Percentiles rank a stretch among this genome's conserved stretches.
These are phyloP conservation scores for Trichomalopsis sarcophagae DNA, from an alignment of 1,140 invertebrate species.

Conservation along the genomic window DNA sequence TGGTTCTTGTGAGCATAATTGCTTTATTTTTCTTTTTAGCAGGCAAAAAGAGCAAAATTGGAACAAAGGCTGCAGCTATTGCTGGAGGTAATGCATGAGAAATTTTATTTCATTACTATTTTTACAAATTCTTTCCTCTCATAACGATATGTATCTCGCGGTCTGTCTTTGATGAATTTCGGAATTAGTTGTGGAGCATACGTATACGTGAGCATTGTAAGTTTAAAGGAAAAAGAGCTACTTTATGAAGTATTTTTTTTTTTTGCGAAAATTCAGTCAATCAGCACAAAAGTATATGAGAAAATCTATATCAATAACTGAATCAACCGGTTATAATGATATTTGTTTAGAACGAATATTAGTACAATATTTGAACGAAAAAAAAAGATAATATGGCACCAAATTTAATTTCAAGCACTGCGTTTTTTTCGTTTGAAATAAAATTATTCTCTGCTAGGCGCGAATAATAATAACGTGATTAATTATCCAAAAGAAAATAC, in stretches of 20 bases:
- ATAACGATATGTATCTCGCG: constrained; percentile 18
- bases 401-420: background rate
- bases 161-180: constrained; percentile 12
- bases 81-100: constrained; percentile 81
- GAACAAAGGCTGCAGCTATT: constrained; percentile 76
- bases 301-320: background rate
- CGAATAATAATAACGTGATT: background rate
- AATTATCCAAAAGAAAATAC: background rate
- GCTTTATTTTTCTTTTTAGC: constrained; percentile 63
- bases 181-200: constrained; percentile 15
- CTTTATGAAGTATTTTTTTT: constrained; percentile 38
- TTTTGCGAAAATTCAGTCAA: constrained; percentile 33
- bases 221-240: constrained; percentile 16
- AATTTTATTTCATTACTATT: constrained; percentile 64
- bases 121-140: constrained; percentile 50
- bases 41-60: constrained; percentile 75
- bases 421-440: constrained; percentile 22
- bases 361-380: background rate
- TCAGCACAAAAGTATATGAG: constrained; percentile 13
- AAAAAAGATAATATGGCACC: background rate
- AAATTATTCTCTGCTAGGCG: background rate
- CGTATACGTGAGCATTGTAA: constrained; percentile 19
- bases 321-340: background rate
- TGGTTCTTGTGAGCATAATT: background rate
- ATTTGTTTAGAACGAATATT: background rate